These are phyloP conservation scores for Ahaetulla prasina DNA, from an alignment of 2,113 vertebrate species.

Conservation along the genomic window DNA sequence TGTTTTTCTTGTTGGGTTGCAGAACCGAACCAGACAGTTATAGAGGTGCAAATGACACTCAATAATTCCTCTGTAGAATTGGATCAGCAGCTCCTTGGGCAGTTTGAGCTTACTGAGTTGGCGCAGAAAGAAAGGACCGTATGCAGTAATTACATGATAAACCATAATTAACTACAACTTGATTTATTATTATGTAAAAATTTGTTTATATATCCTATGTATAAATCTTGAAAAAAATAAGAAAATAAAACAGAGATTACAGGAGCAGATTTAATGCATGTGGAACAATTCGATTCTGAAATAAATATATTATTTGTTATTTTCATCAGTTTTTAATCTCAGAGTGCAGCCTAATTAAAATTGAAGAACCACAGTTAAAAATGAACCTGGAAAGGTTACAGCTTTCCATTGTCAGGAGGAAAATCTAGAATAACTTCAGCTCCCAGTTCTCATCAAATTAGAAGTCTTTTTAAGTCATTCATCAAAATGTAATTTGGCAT, in stretches of 20 bases:
- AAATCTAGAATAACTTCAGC: neutral
- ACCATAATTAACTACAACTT: neutral
- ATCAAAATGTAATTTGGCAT: constrained; percentile 2
- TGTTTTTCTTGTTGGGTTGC: no score
- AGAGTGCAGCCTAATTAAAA: constrained; percentile 5
- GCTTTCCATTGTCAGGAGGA: neutral
- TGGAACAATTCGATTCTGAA: neutral
- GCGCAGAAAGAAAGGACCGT: no score
- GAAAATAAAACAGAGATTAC: neutral
- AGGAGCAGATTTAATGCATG: neutral
- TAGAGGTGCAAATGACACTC: no score
- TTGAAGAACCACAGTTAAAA: constrained; percentile 6
- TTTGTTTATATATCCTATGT: neutral
- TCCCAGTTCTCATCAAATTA: neutral
- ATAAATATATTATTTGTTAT: neutral
- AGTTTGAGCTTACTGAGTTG: no score
- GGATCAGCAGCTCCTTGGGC: no score
- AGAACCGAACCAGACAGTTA: no score
- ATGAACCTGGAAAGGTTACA: neutral
- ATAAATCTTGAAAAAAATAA: neutral
- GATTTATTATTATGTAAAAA: neutral
- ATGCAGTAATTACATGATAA: neutral
- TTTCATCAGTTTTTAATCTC: neutral
- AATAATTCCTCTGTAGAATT: no score
- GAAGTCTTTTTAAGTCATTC: neutral